Evolutionary conservation across 2,888 invertebrate species (phyloP).

Genomic region (Nasonia oneida): DNA sequence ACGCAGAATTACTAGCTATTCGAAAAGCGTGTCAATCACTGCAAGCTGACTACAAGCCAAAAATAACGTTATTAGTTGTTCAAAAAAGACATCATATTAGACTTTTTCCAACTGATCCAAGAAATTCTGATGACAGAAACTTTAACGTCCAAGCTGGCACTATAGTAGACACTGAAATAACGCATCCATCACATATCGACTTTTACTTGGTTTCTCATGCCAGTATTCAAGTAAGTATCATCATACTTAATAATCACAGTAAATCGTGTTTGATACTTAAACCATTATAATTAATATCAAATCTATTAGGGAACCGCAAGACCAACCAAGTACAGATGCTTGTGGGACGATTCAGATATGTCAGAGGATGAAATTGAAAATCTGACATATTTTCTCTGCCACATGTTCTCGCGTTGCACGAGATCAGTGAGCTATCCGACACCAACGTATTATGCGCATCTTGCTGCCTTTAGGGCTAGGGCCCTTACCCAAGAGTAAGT

Average conservation of each 20-base stretch:
- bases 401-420: slow-evolving; percentile 91
- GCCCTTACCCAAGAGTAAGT: slow-evolving; percentile 80
- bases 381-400: slow-evolving; percentile 91
- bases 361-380: slow-evolving; percentile 88
- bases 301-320: slow-evolving; percentile 87
- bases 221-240: slow-evolving; percentile 77
- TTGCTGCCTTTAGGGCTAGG: slow-evolving; percentile 88
- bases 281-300: background rate
- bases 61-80: slow-evolving; percentile 94
- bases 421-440: slow-evolving; percentile 92
- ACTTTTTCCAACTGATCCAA: slow-evolving; percentile 78
- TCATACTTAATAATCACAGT: background rate
- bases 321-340: slow-evolving; percentile 91
- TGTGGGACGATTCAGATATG: slow-evolving; percentile 89
- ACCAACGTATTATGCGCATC: slow-evolving; percentile 93
- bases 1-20: slow-evolving; percentile 85
- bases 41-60: slow-evolving; percentile 83
- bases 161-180: slow-evolving; percentile 91
- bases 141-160: slow-evolving; percentile 92
- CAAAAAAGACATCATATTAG: slow-evolving; percentile 98
- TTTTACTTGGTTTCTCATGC: slow-evolving; percentile 90
- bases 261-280: background rate
- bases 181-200: slow-evolving; percentile 92
- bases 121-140: slow-evolving; percentile 80
- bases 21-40: slow-evolving; percentile 85